Percentiles rank a stretch among this genome's conserved stretches.
These are phyloP conservation scores for Paracyclopina nana DNA, from an alignment of 1,140 invertebrate species.

Conservation along the genomic window DNA sequence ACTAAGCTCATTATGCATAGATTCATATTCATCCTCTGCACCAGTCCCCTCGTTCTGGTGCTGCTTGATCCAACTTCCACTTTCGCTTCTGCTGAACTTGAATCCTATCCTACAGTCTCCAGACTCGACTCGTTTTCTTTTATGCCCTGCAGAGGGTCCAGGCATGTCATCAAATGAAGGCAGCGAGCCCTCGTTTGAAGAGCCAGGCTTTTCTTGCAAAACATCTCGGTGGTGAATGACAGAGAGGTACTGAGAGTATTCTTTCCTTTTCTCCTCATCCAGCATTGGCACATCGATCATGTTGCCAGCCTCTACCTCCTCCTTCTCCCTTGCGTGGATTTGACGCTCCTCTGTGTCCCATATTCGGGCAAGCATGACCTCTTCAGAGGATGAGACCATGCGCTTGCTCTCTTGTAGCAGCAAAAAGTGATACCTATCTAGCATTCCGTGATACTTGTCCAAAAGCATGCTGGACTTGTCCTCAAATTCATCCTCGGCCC, in stretches of 20 bases:
- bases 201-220: too few relatives aligned
- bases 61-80: background rate
- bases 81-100: background rate
- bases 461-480: conserved; percentile 47
- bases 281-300: too few relatives aligned
- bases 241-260: too few relatives aligned
- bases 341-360: conserved; percentile 15
- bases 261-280: too few relatives aligned
- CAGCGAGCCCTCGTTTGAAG: too few relatives aligned
- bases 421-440: conserved; percentile 53
- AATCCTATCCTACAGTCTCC: too few relatives aligned
- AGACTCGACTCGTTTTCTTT: too few relatives aligned
- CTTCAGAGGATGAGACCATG: conserved; percentile 7
- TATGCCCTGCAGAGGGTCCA: too few relatives aligned
- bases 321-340: conserved; percentile 1
- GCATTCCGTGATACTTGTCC: conserved; percentile 48
- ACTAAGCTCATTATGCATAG: background rate
- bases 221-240: too few relatives aligned
- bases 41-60: background rate
- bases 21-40: background rate
- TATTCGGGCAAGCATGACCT: conserved; percentile 14
- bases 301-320: background rate
- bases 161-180: too few relatives aligned
- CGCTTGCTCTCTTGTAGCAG: conserved; percentile 52
- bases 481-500: conserved; percentile 55